Conservation (phyloP, 2,888 invertebrate species). For the Ectropis crepuscularia region DNA sequence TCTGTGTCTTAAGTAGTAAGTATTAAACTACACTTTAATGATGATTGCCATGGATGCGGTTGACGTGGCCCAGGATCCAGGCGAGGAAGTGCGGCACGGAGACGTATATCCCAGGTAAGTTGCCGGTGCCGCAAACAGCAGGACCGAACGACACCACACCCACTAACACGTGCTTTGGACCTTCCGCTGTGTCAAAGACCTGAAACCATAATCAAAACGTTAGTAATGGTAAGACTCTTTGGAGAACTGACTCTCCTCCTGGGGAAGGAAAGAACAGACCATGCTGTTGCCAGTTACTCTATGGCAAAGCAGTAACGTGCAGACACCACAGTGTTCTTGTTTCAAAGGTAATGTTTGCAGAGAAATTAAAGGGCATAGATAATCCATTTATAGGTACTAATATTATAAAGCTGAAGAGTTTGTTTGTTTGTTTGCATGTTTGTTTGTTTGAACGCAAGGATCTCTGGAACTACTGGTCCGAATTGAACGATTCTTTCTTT, state of each 20-base stretch:
- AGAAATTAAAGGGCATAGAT: too few relatives aligned
- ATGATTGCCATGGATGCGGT: neutral
- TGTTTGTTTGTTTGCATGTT: too few relatives aligned
- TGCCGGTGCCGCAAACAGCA: slow-evolving; percentile 75
- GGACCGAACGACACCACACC: slow-evolving; percentile 88
- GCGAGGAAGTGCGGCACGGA: slow-evolving; percentile 76
- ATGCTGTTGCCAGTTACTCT: too few relatives aligned
- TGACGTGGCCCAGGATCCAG: slow-evolving; percentile 81
- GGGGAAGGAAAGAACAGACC: too few relatives aligned
- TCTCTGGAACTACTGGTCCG: too few relatives aligned
- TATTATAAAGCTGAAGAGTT: too few relatives aligned
- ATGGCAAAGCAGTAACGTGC: too few relatives aligned
- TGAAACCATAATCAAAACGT: slow-evolving; percentile 46
- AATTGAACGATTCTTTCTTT: too few relatives aligned
- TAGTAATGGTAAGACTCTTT: neutral
- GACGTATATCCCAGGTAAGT: slow-evolving; percentile 84
- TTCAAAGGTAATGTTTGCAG: too few relatives aligned
- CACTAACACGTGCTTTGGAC: slow-evolving; percentile 81
- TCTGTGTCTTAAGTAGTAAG: neutral
- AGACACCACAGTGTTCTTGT: too few relatives aligned
- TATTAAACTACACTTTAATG: neutral
- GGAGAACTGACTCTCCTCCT: neutral
- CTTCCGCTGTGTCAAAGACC: slow-evolving; percentile 75
- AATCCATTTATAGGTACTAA: too few relatives aligned
- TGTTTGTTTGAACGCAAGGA: too few relatives aligned